A percentile compares a stretch with the other conserved stretches of the same genome.
These are phyloP conservation scores for Papilio polyxenes DNA, from an alignment of 1,140 invertebrate genomes.

Conservation along the genomic window DNA sequence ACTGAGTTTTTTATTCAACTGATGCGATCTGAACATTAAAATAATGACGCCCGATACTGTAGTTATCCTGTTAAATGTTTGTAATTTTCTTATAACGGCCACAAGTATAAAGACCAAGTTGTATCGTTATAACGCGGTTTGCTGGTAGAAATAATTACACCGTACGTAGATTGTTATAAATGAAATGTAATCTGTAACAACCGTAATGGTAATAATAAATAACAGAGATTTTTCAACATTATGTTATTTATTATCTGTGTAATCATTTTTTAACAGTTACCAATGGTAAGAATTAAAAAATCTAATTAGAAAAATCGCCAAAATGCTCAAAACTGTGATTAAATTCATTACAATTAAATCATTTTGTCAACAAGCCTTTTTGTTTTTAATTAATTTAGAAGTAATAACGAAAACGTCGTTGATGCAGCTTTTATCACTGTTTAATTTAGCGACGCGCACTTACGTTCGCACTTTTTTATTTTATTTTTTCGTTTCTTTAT, in stretches of 20 bases:
- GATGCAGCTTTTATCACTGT: slow-evolving; percentile 21
- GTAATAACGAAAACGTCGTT: background rate
- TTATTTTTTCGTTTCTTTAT: slow-evolving; percentile 51
- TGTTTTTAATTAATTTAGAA: slow-evolving; percentile 1
- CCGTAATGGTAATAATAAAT: slow-evolving; percentile 28
- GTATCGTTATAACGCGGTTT: slow-evolving; percentile 56
- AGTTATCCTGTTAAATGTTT: slow-evolving; percentile 64
- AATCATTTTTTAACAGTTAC: background rate
- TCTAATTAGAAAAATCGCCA: background rate
- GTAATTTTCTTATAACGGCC: slow-evolving; percentile 64
- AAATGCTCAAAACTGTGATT: no score
- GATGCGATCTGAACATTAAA: slow-evolving; percentile 52
- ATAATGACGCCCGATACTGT: slow-evolving; percentile 60
- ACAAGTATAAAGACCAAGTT: slow-evolving; percentile 63
- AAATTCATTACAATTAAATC: background rate
- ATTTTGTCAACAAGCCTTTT: background rate
- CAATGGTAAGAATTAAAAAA: slow-evolving; percentile 1
- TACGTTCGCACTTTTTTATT: slow-evolving; percentile 21
- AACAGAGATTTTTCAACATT: slow-evolving; percentile 13
- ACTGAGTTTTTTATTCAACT: slow-evolving; percentile 46
- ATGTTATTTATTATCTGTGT: background rate
- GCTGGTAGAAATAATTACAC: slow-evolving; percentile 53
- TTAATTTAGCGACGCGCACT: slow-evolving; percentile 28
- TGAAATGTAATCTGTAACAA: slow-evolving; percentile 43
- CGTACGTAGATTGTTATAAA: slow-evolving; percentile 45